These are phyloP conservation scores for Pogonomyrmex barbatus DNA, from an alignment of 1,140 invertebrate species.

Conservation along the genomic window DNA sequence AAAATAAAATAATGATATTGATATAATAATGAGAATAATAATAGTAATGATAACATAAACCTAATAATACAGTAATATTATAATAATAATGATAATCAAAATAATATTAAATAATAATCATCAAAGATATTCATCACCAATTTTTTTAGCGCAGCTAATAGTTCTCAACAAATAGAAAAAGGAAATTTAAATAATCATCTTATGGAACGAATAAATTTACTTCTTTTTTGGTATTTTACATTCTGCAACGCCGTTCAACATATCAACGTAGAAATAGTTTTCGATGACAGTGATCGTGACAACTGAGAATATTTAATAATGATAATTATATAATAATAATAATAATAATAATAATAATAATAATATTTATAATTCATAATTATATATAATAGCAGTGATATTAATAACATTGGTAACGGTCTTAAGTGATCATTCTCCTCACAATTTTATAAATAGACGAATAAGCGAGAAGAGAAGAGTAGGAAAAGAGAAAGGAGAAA, in stretches of 20 bases:
- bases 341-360: slow-evolving; percentile 70
- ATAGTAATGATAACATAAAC: slow-evolving; percentile 68
- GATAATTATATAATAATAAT: slow-evolving; percentile 69
- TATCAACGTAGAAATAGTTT: slow-evolving; percentile 60
- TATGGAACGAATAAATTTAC: slow-evolving; percentile 60
- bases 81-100: slow-evolving; percentile 69
- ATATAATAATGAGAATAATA: slow-evolving; percentile 70
- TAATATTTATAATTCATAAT: slow-evolving; percentile 70
- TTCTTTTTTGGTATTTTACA: slow-evolving; percentile 64
- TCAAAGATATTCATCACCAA: slow-evolving; percentile 61
- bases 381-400: slow-evolving; percentile 67
- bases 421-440: slow-evolving; percentile 51
- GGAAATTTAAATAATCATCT: slow-evolving; percentile 65
- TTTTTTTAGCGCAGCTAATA: slow-evolving; percentile 57
- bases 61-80: slow-evolving; percentile 71
- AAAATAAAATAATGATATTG: slow-evolving; percentile 72
- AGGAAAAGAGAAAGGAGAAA: slow-evolving; percentile 44
- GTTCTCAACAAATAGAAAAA: slow-evolving; percentile 65
- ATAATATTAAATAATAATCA: slow-evolving; percentile 67
- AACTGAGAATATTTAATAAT: slow-evolving; percentile 58
- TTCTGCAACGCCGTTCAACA: slow-evolving; percentile 52
- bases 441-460: slow-evolving; percentile 38
- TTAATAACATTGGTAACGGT: slow-evolving; percentile 70
- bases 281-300: slow-evolving; percentile 51
- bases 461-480: slow-evolving; percentile 42